Percentiles rank a stretch among this genome's conserved stretches.
Evolutionary conservation across 1,140 invertebrate genomes (phyloP).

Genomic region (Bombus superbus): DNA sequence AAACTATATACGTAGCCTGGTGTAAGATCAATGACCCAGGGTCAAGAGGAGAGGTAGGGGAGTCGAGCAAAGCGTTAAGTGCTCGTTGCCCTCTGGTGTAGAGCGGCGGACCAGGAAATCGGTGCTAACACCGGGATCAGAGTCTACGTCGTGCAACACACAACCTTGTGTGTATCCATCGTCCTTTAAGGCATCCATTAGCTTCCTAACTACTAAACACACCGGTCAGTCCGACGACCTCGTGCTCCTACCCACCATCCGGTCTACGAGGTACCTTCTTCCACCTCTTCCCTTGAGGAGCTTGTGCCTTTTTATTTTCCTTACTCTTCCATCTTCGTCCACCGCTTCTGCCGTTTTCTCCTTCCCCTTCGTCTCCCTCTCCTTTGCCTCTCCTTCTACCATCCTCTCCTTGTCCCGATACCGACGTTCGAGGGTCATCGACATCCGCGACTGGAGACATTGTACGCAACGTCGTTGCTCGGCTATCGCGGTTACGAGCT

Average conservation of each 20-base stretch:
- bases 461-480: constrained; percentile 59
- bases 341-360: background rate
- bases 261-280: constrained; percentile 40
- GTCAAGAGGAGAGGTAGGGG: constrained; percentile 53
- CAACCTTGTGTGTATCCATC: constrained; percentile 37
- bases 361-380: background rate
- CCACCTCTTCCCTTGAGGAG: constrained; percentile 7
- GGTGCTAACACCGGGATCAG: constrained; percentile 56
- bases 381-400: constrained; percentile 22
- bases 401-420: constrained; percentile 30
- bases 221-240: constrained; percentile 60
- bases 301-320: constrained; percentile 20
- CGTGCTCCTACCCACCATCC: constrained; percentile 28
- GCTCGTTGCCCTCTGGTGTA: constrained; percentile 53
- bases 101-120: constrained; percentile 65
- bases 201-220: constrained; percentile 65
- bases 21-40: constrained; percentile 66
- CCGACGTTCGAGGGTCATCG: constrained; percentile 71
- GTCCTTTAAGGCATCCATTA: constrained; percentile 67
- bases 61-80: constrained; percentile 58
- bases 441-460: constrained; percentile 68
- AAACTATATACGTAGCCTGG: constrained; percentile 61
- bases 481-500: constrained; percentile 48
- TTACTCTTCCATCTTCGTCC: constrained; percentile 33
- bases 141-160: constrained; percentile 49